phyloP scores from a whole-genome alignment of 2,113 vertebrate genomes.

The Dasyornis broadbenti region DNA sequence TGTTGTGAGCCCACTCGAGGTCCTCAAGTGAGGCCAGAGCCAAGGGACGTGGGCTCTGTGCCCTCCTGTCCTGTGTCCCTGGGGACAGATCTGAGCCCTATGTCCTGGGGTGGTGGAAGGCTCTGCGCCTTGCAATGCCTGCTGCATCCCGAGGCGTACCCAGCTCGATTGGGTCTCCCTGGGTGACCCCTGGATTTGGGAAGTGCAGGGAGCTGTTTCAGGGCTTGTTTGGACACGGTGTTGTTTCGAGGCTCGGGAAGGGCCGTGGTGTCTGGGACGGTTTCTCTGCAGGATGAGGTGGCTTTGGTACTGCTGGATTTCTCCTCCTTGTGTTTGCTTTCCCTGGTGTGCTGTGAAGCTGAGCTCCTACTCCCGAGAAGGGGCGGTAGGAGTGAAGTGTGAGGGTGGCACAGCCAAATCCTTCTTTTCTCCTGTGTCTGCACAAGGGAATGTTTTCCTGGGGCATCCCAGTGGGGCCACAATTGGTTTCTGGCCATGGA shows the following conservation, averaged over 20 bases:
- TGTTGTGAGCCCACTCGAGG: fast-evolving
- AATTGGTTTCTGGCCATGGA: neutral
- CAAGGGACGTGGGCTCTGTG: fast-evolving
- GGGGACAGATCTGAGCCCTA: neutral
- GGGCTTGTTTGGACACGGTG: fast-evolving
- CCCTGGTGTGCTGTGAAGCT: neutral
- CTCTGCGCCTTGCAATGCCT: neutral
- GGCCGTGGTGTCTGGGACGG: fast-evolving
- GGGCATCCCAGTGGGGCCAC: neutral
- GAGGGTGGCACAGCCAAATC: neutral
- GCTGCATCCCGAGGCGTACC: neutral
- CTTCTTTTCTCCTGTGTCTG: neutral
- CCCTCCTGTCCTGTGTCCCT: neutral
- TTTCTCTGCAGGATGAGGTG: neutral
- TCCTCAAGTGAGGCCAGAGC: neutral
- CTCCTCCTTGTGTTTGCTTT: neutral
- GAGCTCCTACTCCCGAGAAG: neutral
- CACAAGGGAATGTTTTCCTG: neutral
- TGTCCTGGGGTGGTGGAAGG: neutral
- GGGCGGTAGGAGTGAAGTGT: neutral
- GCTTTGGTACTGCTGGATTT: neutral
- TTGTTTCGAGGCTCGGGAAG: fast-evolving
- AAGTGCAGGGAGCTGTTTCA: neutral
- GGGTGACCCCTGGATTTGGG: neutral
- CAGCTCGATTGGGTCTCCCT: neutral